Base-by-base conservation (phyloP, 2,113 vertebrate genomes). In the Menidia beryllina region DNA sequence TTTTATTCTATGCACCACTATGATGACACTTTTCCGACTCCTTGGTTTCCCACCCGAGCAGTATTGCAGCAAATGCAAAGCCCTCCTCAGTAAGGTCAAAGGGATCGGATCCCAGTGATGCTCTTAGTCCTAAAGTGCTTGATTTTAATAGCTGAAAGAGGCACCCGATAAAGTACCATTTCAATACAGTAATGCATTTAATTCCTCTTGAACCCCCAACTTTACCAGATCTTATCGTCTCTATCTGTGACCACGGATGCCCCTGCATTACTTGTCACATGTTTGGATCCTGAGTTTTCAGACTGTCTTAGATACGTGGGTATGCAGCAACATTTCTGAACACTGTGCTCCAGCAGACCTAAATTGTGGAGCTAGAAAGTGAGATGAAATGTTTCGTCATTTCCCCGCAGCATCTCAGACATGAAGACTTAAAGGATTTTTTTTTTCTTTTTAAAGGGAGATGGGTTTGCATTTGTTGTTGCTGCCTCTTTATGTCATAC, bases 1-100 rank as follows among this genome's bases (percentile, higher is more conserved):
- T 80, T 77, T 80, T 48, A 81, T 76, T 85, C 82, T 88, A 82
- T 89, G 85, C 85, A 88, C 78, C 82, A 52, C 52, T 87, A 60
- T 71, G 67, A 78, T 58, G 57, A 73, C 57, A 57, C 27, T 65
- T 27, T 52, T 55, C 58, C 27, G 57, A 62, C 56, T 55, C 27
- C 48, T 66, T 60, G 12, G 24, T 58, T 73, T 54, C 20, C 48
- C 19, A 51, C 14, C 21, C 1, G 17, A 77, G 61, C 56, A 59
- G 57, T 21, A 41, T 41, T 36, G 49, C 72, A 52, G 60, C 69
- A 57, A 75, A 72, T 63, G 41, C 63, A 75, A 55, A 77, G 54
- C 65, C 51, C 27, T 58, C 36, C 13, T 41, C n/a, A 10, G 64
- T 56, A 48, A 41, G 61, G 70, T 75, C 34, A 56, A 43, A 63